Base-by-base conservation (phyloP, 2,888 invertebrate species). In the Polyommatus iphigenia region DNA sequence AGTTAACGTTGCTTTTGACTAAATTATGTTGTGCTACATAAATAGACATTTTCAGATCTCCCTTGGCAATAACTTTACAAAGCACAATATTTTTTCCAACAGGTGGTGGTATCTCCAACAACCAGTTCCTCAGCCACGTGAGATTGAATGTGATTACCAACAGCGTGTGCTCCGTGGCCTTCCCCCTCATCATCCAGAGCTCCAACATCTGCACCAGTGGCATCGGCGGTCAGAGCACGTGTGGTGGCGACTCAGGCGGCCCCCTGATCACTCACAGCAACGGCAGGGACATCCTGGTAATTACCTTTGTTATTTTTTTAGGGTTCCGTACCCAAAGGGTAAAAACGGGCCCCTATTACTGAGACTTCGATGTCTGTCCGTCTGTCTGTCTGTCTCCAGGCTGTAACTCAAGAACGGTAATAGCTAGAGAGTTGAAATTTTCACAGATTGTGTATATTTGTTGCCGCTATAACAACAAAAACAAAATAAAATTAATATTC, bases 241-340 rank as follows among this genome's bases (percentile, higher is more conserved):
- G 91, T 82, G 76, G 81, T 0, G 91, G 91, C 3, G 91, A 91
- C 80, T 91, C 91, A 29, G 91, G 91, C 18, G 91, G 91, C 2
- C 91, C 91, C 10, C 84, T 91, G 8, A 81, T 83, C 8, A 78
- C 84, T 50, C 36, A 32, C 4, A 83, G 84, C 1, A 80, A 85
- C 67, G 81, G 82, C 79, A 78, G 80, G 3, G 81, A 75, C 2
- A 54, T 88, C 24, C 76, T 90, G 85, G 90, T 90, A 83, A 80
- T 85, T 80, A 72, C 8, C 4, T 32, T 32, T 32, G 32, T 32
- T 32, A n/a, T n/a, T n/a, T n/a, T n/a, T n/a, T n/a, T n/a, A n/a
- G n/a, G n/a, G n/a, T n/a, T n/a, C n/a, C n/a, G n/a, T n/a, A n/a
- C n/a, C n/a, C n/a, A n/a, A n/a, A n/a, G n/a, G n/a, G n/a, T n/a